Evolutionary conservation across 2,113 vertebrate genomes (phyloP), one percentile per base, ranked within the genome.

Genomic region (Dendrocopos noguchii): DNA sequence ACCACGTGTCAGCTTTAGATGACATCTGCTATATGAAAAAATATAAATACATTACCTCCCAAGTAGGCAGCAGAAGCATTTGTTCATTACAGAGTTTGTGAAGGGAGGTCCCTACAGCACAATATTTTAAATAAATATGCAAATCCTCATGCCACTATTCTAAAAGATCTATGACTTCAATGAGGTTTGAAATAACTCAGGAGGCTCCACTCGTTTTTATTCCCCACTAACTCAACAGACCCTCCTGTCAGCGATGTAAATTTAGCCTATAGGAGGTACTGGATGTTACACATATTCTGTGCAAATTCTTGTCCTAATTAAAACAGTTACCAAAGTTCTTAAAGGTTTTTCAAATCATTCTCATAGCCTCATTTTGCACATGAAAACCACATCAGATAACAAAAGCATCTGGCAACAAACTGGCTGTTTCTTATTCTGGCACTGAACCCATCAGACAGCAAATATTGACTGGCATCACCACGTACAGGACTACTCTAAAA

Each of bases 71-170:
- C 77, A 90, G 50, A 83, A 94, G 91, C 75, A 94, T 95, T 97
- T 97, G 84, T 96, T 97, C 94, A 92, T 95, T 94, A 93, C 56
- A 21, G 87, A 53, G 81, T 95, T 96, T 90, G 56, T 82, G 94
- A 96, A 96, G 93, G 29, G 34, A 73, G 42, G 79, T 97, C 95
- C 96, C 86, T 87, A 78, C 39, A 95, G 94, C 81, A 91, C 17
- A 79, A 31, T 33, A 82, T 93, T 98, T 98, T 94, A 97, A 98
- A 98, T 97, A 96, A 97, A 88, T 97, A 98, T 97, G 97, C 88
- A 98, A 98, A 98, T 97, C 74, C 95, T 79, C 94, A 81, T 86
- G 97, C 95, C 95, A 95, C 72, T 94, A 95, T 97, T 97, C 95
- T 95, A 90, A 97, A 96, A 78, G 55, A 97, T 92, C 91, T 95